A percentile compares a stretch with the other conserved stretches of the same genome.
phyloP scores from a whole-genome alignment of 2,113 vertebrate species.

The Oryzias curvinotus region DNA sequence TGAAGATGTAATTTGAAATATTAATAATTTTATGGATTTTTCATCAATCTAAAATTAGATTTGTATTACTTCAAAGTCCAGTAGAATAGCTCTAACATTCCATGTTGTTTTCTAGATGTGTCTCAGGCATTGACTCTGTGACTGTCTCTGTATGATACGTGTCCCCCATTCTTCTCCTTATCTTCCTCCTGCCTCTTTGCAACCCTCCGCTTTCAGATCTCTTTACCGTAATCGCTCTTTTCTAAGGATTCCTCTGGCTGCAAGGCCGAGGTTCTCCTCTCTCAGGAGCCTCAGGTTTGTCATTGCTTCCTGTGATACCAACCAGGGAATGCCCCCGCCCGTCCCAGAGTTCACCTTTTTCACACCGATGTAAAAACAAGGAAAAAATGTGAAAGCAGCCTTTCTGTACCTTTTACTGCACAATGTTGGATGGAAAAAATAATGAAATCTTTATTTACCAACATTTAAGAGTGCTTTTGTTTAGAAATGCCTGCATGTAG shows the following conservation, averaged over 20 bases:
- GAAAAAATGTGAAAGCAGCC: slow-evolving; percentile 3
- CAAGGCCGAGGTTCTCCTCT: slow-evolving; percentile 96
- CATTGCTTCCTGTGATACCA: slow-evolving; percentile 56
- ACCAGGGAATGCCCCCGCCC: slow-evolving; percentile 42
- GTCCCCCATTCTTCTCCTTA: slow-evolving; percentile 55
- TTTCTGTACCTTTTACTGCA: slow-evolving; percentile 12
- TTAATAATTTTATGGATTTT: slow-evolving; percentile 16
- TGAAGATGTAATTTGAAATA: slow-evolving; percentile 35
- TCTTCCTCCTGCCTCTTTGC: slow-evolving; percentile 68
- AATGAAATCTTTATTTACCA: slow-evolving; percentile 22
- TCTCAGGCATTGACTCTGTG: slow-evolving; percentile 37
- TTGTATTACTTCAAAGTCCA: slow-evolving; percentile 1
- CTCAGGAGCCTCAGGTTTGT: slow-evolving; percentile 98
- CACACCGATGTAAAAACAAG: slow-evolving; percentile 28
- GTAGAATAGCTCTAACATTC: slow-evolving; percentile 13
- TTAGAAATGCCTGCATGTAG: slow-evolving; percentile 52
- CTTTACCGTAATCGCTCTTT: slow-evolving; percentile 95
- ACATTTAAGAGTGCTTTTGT: not conserved
- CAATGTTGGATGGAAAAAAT: slow-evolving; percentile 24
- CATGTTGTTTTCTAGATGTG: slow-evolving; percentile 18
- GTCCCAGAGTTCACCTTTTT: slow-evolving; percentile 17
- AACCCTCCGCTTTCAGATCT: slow-evolving; percentile 85
- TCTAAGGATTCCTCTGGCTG: slow-evolving; percentile 92
- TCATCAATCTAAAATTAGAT: slow-evolving; percentile 1
- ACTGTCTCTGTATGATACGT: slow-evolving; percentile 55